A percentile compares a stretch with the other conserved stretches of the same genome.
These are phyloP conservation scores for Eupithecia tripunctaria DNA, from an alignment of 2,888 invertebrate species.

Conservation along the genomic window DNA sequence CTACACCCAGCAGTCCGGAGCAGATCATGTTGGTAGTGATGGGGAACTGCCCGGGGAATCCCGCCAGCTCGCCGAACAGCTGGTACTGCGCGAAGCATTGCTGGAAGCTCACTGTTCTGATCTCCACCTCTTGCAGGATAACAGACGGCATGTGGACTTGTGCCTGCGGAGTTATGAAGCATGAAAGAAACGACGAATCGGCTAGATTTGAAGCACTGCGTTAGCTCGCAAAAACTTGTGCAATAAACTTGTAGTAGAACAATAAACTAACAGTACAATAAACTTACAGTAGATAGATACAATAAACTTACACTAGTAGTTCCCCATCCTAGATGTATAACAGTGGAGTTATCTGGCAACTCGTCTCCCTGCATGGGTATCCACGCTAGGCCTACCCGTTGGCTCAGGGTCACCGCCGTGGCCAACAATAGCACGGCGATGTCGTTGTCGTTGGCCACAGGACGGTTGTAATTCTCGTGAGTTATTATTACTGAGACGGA, in stretches of 20 bases:
- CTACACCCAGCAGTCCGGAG: conserved; percentile 68
- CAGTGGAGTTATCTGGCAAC: conserved; percentile 55
- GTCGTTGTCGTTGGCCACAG: conserved; percentile 58
- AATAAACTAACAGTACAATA: too few relatives aligned
- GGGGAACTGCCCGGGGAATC: conserved; percentile 48
- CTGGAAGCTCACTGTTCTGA: conserved; percentile 51
- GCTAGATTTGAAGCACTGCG: too few relatives aligned
- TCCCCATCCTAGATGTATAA: conserved; percentile 70
- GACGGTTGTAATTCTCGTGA: conserved; percentile 62
- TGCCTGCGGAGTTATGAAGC: not conserved
- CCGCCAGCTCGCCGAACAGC: conserved; percentile 56
- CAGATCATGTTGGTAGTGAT: conserved; percentile 74
- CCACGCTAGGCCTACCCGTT: conserved; percentile 42
- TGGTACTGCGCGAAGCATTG: conserved; percentile 57
- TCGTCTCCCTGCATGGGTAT: conserved; percentile 52
- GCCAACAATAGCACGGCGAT: conserved; percentile 62
- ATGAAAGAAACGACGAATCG: too few relatives aligned
- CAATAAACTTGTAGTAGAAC: too few relatives aligned
- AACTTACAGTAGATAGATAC: too few relatives aligned
- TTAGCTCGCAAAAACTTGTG: too few relatives aligned
- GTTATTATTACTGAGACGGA: conserved; percentile 53
- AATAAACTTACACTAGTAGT: conserved; percentile 55
- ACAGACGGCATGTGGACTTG: conserved; percentile 37
- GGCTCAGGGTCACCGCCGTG: conserved; percentile 44
- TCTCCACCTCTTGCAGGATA: conserved; percentile 59